These are phyloP conservation scores for Brachypalpus laphriformis DNA, from an alignment of 2,888 invertebrate species.

Conservation along the genomic window DNA sequence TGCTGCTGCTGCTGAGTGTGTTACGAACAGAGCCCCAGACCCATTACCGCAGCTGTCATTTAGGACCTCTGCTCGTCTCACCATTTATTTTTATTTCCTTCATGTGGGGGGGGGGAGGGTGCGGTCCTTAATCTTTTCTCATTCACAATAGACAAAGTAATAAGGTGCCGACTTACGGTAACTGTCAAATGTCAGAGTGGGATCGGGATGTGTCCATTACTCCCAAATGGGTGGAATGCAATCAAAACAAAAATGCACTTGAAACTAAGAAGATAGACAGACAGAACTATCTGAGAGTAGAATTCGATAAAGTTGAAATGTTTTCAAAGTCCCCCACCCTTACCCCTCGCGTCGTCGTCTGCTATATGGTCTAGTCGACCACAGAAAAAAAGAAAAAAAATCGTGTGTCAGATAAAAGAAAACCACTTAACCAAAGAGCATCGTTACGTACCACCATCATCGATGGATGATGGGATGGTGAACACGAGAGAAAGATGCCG, in stretches of 20 bases:
- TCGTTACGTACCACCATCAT: conserved; percentile 37
- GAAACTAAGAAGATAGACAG: conserved; percentile 27
- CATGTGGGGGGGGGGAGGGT: background rate
- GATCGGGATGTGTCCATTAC: conserved; percentile 19
- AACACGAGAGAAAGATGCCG: background rate
- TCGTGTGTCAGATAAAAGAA: conserved; percentile 68
- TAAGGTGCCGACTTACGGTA: conserved; percentile 25
- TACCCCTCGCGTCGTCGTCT: background rate
- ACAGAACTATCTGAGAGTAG: background rate
- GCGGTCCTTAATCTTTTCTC: background rate
- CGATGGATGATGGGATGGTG: background rate
- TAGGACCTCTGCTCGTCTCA: background rate
- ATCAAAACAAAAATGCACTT: conserved; percentile 63
- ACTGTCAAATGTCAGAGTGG: conserved; percentile 19
- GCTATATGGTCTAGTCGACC: background rate
- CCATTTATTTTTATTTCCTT: background rate
- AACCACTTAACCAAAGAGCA: conserved; percentile 70
- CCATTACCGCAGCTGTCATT: conserved; percentile 64
- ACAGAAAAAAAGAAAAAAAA: conserved; percentile 60
- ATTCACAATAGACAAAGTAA: conserved; percentile 31
- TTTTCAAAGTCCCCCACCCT: background rate
- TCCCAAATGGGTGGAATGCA: conserved; percentile 29
- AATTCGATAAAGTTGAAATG: conserved; percentile 38
- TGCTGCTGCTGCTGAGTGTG: conserved; percentile 1
- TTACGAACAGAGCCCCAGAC: conserved; percentile 21